Percentiles rank a stretch among this genome's conserved stretches.
phyloP scores from a whole-genome alignment of 2,888 invertebrate species.

The Ectemnius continuus region DNA sequence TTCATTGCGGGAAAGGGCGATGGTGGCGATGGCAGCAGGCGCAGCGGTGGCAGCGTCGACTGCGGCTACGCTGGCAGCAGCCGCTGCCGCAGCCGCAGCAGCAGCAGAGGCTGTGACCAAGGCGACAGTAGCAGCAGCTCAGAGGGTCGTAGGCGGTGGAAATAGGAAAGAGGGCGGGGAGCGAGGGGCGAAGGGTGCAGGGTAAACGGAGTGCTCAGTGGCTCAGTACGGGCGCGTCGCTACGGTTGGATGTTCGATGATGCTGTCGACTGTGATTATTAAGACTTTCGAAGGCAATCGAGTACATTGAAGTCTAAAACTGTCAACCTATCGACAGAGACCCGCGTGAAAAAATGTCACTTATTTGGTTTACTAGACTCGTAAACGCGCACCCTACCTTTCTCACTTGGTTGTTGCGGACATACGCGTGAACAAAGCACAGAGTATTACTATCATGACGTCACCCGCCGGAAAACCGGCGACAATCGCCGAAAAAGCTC shows the following conservation, averaged over 20 bases:
- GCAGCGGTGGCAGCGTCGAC: constrained; percentile 3
- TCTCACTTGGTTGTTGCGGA: constrained; percentile 59
- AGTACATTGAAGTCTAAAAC: not conserved
- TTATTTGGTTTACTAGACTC: constrained; percentile 18
- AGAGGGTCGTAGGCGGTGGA: constrained; percentile 24
- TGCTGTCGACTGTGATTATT: constrained; percentile 47
- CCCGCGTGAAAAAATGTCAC: constrained; percentile 13
- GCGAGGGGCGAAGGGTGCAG: constrained; percentile 30
- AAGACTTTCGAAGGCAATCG: constrained; percentile 14
- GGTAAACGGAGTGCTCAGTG: constrained; percentile 17
- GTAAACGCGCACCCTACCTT: constrained; percentile 55
- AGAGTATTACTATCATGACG: constrained; percentile 64
- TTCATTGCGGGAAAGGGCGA: not conserved
- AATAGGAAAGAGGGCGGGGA: constrained; percentile 45
- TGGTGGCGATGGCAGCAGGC: not conserved
- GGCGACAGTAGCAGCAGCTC: constrained; percentile 21
- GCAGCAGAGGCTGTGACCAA: not conserved
- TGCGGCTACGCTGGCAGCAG: not conserved
- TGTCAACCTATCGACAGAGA: not conserved
- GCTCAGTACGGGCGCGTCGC: constrained; percentile 71
- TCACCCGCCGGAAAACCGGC: constrained; percentile 74
- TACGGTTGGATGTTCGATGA: constrained; percentile 71
- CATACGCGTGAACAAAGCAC: constrained; percentile 45
- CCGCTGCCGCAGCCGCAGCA: not conserved
- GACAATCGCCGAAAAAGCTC: constrained; percentile 82